Base-by-base conservation (phyloP, 2,888 invertebrate species). In the Nymphalis polychloros region DNA sequence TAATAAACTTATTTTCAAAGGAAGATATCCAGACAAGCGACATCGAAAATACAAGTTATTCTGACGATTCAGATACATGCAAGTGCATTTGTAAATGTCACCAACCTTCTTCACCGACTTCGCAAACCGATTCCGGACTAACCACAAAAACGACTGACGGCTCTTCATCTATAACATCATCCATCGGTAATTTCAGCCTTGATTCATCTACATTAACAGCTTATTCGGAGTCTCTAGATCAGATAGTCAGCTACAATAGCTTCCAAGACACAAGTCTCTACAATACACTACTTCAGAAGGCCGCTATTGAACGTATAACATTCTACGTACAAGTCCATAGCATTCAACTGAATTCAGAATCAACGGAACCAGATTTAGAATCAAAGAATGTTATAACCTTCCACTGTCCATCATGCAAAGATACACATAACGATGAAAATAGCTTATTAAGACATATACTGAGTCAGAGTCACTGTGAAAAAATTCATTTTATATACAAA, bases 311-410 rank as follows among this genome's bases (percentile, higher is more conserved):
- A 73, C 81, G 92, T 0, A 88, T 92, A 13, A 90, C 86, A 0
- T 92, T 92, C 77, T 92, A 92, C 13, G 84, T 92, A 0, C 89
- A 90, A 84, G 92, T 88, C 0, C 92, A 92, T 64, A 88, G 89
- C 59, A 86, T 92, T 10, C 86, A 92, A 69, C 68, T 92, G 0
- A 85, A 80, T 41, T 84, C 83, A 52, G 86, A 86, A 7, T n/a
- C 67, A 0, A 35, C 71, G 0, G 81, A 84, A 0, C 63, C 75
- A 1, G 82, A 82, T 0, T 79, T 71, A 64, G 86, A 88, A 64
- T 76, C 81, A 0, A 89, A 83, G 64, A 86, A 78, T 31, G 62
- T 72, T 0, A 84, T 91, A 4, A 79, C 75, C 1, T 92, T 92
- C 71, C 77, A 82, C 69, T 92, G 92, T 55, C 88, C 88, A 0